Conservation (phyloP, 2,797 vertebrate species). For the Iguana delicatissima region DNA sequence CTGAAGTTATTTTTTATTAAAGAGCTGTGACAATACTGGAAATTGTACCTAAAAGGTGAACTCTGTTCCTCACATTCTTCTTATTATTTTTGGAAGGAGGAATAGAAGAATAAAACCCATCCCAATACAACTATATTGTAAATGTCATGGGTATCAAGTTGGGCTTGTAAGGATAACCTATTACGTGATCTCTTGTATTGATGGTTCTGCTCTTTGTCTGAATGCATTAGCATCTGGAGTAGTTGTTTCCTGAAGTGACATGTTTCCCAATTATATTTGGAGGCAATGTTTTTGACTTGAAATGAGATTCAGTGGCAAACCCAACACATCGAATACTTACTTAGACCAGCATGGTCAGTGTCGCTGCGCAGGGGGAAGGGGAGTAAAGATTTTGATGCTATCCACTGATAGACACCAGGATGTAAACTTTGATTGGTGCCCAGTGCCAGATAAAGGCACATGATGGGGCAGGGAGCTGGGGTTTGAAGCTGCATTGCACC, state of each 20-base stretch:
- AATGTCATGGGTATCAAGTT: not conserved
- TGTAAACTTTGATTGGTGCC: too few species aligned
- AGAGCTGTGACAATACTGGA: constrained; percentile 39
- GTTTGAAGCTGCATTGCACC: too few species aligned
- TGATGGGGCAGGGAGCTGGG: too few species aligned
- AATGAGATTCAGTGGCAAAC: constrained; percentile 54
- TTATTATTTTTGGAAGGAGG: constrained; percentile 45
- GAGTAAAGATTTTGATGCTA: too few species aligned
- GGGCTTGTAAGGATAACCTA: constrained; percentile 1
- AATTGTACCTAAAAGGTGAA: constrained; percentile 61
- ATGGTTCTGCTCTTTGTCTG: constrained; percentile 46
- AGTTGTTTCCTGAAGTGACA: constrained; percentile 62
- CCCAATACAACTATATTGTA: not conserved
- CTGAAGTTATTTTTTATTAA: constrained; percentile 50
- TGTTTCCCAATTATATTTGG: constrained; percentile 57
- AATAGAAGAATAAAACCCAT: not conserved
- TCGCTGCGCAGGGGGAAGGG: too few species aligned
- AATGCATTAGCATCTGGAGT: constrained; percentile 44
- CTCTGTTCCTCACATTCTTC: constrained; percentile 58
- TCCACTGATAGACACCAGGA: too few species aligned
- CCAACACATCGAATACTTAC: constrained; percentile 42
- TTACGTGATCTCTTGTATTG: constrained; percentile 1
- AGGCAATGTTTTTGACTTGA: constrained; percentile 58
- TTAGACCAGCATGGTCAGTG: too few species aligned
- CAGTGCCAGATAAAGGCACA: too few species aligned